A percentile compares a stretch with the other conserved stretches of the same genome.
Conservation (phyloP, 2,113 vertebrate genomes). For the Zapornia atra region DNA sequence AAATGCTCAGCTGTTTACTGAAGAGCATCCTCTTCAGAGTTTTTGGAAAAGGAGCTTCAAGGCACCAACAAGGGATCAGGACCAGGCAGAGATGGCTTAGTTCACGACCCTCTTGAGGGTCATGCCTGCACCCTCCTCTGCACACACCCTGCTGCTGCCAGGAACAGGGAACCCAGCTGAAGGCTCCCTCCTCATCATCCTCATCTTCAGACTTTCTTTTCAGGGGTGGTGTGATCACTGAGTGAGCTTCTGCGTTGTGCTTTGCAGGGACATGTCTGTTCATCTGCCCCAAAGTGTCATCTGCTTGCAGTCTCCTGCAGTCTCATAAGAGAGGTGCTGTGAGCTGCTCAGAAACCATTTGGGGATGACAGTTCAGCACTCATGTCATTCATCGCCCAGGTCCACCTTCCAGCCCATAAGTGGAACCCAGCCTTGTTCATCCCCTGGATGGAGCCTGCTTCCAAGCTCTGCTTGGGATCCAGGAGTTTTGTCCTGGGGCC, state of each 20-base stretch:
- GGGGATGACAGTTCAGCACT: background rate
- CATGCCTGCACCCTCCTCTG: background rate
- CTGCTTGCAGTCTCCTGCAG: background rate
- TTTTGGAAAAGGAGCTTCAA: background rate
- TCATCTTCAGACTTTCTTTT: background rate
- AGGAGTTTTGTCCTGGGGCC: background rate
- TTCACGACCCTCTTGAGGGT: background rate
- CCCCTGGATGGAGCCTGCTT: rapidly evolving
- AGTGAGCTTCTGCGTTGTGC: background rate
- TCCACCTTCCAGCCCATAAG: background rate
- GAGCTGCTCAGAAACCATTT: background rate
- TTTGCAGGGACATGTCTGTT: background rate
- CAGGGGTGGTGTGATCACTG: background rate
- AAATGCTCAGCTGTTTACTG: background rate
- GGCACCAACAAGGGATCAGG: background rate
- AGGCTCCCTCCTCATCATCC: background rate
- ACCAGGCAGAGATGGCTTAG: background rate
- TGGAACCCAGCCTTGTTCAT: background rate
- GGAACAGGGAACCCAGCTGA: background rate
- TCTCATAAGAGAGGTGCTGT: rapidly evolving
- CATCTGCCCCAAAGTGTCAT: background rate
- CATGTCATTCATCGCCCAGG: background rate
- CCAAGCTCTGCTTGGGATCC: background rate
- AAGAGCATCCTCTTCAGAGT: background rate
- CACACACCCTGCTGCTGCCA: background rate